phyloP scores from a whole-genome alignment of 37 sponge, comb jelly and placozoan species.

The Chondrilla cf. caribensis region DNA sequence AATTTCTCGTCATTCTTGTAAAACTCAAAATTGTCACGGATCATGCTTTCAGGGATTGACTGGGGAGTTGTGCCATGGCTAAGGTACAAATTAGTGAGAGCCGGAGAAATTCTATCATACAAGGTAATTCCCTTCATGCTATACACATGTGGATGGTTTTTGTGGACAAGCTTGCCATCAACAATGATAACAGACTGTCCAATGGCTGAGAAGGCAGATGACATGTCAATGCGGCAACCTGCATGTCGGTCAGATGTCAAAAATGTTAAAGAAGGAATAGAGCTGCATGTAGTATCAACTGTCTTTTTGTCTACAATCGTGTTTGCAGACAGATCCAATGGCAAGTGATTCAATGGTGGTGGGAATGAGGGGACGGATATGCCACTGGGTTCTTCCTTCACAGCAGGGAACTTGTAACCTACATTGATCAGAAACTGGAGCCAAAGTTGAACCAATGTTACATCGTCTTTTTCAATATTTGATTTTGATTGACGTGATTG shows the following conservation, averaged over 20 bases:
- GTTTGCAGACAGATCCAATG: no score
- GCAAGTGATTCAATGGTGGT: no score
- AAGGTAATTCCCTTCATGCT: slow-evolving; percentile 21
- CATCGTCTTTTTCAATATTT: slow-evolving; percentile 44
- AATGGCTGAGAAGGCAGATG: slow-evolving; percentile 9
- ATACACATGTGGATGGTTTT: slow-evolving; percentile 13
- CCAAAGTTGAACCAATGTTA: slow-evolving; percentile 29
- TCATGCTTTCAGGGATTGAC: slow-evolving; percentile 29
- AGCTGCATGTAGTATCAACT: background rate
- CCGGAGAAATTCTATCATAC: background rate
- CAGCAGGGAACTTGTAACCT: slow-evolving; percentile 45
- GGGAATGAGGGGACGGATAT: no score
- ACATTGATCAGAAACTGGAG: background rate
- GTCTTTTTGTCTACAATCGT: background rate
- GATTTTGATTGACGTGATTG: no score
- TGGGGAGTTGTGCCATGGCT: background rate
- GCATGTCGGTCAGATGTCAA: slow-evolving; percentile 43
- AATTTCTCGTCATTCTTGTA: slow-evolving; percentile 26
- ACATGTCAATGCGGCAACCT: slow-evolving; percentile 29
- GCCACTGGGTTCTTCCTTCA: background rate
- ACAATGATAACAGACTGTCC: slow-evolving; percentile 36
- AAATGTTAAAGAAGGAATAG: slow-evolving; percentile 21
- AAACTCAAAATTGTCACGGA: slow-evolving; percentile 26
- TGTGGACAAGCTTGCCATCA: background rate
- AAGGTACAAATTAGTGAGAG: background rate